These are phyloP conservation scores for Laodelphax striatellus DNA, from an alignment of 1,140 invertebrate genomes.

Conservation along the genomic window DNA sequence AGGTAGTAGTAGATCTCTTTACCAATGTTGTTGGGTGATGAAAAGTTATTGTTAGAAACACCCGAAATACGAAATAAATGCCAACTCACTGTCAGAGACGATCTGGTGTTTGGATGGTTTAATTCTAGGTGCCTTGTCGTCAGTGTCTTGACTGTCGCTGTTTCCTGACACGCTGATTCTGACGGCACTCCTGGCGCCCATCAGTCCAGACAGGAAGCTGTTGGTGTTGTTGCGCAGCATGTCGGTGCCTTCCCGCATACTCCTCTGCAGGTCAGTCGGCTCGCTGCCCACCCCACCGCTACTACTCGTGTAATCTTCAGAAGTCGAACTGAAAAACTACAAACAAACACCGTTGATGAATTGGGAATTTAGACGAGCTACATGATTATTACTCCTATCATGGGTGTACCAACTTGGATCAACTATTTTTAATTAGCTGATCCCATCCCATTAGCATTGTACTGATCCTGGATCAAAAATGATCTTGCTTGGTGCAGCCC, in stretches of 20 bases:
- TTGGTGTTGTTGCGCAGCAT: slow-evolving; percentile 67
- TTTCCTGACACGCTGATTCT: background rate
- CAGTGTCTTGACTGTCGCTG: background rate
- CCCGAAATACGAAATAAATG: background rate
- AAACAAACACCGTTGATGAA: background rate
- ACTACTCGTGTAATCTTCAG: slow-evolving; percentile 5
- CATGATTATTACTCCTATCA: background rate
- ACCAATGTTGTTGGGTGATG: too few relatives aligned
- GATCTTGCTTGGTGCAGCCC: too few relatives aligned
- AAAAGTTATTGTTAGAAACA: too few relatives aligned
- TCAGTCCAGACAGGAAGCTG: slow-evolving; percentile 48
- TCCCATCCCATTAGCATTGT: too few relatives aligned
- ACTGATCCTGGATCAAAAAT: too few relatives aligned
- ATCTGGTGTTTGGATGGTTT: background rate
- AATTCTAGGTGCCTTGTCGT: background rate
- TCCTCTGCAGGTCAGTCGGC: background rate
- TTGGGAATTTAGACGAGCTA: background rate
- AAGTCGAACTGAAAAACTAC: slow-evolving; percentile 2
- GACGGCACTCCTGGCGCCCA: background rate
- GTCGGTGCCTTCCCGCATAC: slow-evolving; percentile 42
- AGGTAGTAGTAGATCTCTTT: too few relatives aligned
- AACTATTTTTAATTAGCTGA: too few relatives aligned
- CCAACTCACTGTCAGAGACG: background rate
- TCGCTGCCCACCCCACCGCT: slow-evolving; percentile 23
- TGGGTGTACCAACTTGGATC: too few relatives aligned